Evolutionary conservation across 1,140 invertebrate species (phyloP).

Genomic region (Neotoxoptera formosana): DNA sequence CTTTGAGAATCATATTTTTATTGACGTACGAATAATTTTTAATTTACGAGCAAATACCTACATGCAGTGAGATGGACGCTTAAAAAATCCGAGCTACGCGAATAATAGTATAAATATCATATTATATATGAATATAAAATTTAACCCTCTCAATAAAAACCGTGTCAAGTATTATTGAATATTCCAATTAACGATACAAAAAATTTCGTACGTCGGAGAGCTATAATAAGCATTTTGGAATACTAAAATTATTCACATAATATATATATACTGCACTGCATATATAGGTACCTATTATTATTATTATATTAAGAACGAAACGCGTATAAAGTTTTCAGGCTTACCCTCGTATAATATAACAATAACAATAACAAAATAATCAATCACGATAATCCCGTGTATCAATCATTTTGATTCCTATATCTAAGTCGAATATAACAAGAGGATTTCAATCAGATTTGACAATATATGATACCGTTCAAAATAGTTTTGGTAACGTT

Average conservation of each 20-base stretch:
- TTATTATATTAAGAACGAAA: background rate
- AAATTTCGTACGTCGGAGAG: background rate
- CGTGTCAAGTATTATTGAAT: background rate
- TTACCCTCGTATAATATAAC: background rate
- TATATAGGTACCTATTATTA: background rate
- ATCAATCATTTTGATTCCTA: constrained; percentile 39
- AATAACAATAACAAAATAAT: constrained; percentile 19
- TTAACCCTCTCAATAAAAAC: background rate
- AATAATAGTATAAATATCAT: constrained; percentile 7
- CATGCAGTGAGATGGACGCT: background rate
- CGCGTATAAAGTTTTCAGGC: background rate
- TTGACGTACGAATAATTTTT: background rate
- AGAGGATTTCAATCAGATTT: constrained; percentile 23
- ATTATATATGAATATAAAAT: constrained; percentile 6
- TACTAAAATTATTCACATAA: background rate
- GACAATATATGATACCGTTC: background rate
- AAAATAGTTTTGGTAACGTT: background rate
- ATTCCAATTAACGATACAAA: background rate
- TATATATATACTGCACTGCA: background rate
- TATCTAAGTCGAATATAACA: background rate
- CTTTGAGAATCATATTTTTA: background rate
- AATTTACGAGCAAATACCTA: background rate
- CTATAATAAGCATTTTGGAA: background rate
- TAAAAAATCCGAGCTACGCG: background rate
- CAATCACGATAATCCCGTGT: constrained; percentile 17